Percentiles rank a stretch among this genome's conserved stretches.
Conservation (phyloP, 2,888 invertebrate species). For the Eumerus sabulonum region DNA sequence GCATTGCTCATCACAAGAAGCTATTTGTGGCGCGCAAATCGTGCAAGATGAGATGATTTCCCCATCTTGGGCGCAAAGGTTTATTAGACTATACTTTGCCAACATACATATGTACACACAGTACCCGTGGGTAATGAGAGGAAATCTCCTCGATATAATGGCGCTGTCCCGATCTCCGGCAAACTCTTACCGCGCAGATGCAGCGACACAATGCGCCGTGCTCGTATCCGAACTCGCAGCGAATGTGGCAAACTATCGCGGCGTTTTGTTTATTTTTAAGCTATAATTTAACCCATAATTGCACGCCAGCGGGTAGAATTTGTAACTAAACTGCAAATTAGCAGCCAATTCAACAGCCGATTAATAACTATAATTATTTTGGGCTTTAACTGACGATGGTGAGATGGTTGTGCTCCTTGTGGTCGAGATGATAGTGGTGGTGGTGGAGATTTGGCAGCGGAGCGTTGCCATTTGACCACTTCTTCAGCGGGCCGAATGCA, state of each 20-base stretch:
- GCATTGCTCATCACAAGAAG: slow-evolving; percentile 67
- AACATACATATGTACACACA: slow-evolving; percentile 39
- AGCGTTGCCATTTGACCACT: slow-evolving; percentile 56
- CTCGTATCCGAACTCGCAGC: slow-evolving; percentile 36
- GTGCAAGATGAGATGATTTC: slow-evolving; percentile 66
- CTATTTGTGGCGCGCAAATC: slow-evolving; percentile 68
- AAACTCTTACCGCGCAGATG: slow-evolving; percentile 39
- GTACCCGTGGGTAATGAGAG: slow-evolving; percentile 57
- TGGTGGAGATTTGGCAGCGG: slow-evolving; percentile 27
- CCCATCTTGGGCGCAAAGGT: slow-evolving; percentile 41
- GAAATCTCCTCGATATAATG: slow-evolving; percentile 66
- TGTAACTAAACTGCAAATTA: slow-evolving; percentile 84
- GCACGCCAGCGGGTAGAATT: slow-evolving; percentile 82
- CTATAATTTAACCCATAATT: slow-evolving; percentile 81
- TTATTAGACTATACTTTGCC: slow-evolving; percentile 61
- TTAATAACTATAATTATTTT: slow-evolving; percentile 80
- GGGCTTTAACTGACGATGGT: slow-evolving; percentile 68
- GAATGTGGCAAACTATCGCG: slow-evolving; percentile 70
- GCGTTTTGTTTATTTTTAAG: slow-evolving; percentile 79
- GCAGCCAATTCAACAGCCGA: slow-evolving; percentile 82
- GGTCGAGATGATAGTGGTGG: slow-evolving; percentile 26
- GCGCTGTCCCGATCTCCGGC: slow-evolving; percentile 47
- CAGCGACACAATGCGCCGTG: slow-evolving; percentile 60
- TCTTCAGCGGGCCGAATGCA: slow-evolving; percentile 51
- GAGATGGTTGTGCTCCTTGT: slow-evolving; percentile 67